Base-by-base conservation (phyloP, 2,113 vertebrate genomes). In the Boulengeromyrus knoepffleri region DNA sequence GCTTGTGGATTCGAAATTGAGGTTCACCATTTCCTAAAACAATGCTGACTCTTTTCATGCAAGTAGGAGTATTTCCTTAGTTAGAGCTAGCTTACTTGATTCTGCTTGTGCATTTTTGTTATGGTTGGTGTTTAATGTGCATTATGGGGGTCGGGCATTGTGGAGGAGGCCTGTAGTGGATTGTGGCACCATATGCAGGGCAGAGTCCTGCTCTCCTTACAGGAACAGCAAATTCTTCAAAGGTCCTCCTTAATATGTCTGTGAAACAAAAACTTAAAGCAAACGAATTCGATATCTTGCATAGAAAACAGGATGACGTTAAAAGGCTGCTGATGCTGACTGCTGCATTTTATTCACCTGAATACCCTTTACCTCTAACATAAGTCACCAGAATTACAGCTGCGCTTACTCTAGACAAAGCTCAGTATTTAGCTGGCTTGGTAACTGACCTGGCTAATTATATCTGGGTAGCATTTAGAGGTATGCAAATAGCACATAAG, bases 51-150 rank as follows among this genome's bases (percentile, higher is more conserved):
- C n/a, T 42, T 42, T 80, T 80, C 13, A 19, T 39, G 17, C 17
- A 42, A 42, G 36, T 19, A 80, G 92, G 91, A 58, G 70, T 45
- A 92, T 91, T 89, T 70, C 8, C 62, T 92, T 92, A 96, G 49
- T 92, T 92, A 96, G 52, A 92, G 91, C 96, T 95, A 96, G 46
- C 92, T 96, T 96, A 96, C 94, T 93, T 94, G 92, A 96, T 96
- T 96, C 93, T 47, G 93, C 90, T 90, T 2, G 86, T 91, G 92
- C 42, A 88, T 93, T 90, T 94, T 94, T 94, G 92, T 95, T 93
- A 93, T 92, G 92, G 93, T 92, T 90, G 0, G 91, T 92, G 93
- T 95, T 96, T 96, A 95, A 96, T 93, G 94, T 93, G 93, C 95
- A 95, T 95, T 96, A 95, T 92, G 94, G 94, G 92, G 93, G 91